Evolutionary conservation across 2,888 invertebrate species (phyloP), one percentile per base, ranked within the genome.

Genomic region (Drosophila neonasuta): DNA sequence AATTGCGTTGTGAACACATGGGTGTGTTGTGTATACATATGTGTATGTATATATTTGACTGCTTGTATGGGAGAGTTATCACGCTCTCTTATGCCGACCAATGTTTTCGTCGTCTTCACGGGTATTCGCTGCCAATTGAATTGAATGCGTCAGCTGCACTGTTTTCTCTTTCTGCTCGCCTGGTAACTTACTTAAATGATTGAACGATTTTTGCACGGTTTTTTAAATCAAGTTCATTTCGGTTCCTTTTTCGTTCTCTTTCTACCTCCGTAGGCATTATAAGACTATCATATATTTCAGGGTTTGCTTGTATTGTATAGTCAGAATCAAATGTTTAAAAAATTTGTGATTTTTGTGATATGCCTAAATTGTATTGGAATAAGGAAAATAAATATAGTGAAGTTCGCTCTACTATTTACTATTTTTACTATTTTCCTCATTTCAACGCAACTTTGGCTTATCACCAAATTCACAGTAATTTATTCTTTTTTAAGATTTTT

Each of bases 131-230:
- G 61, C 15, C 61, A 59, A 63, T 64, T 74, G 60, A 79, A 81
- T 80, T 81, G 80, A 78, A 79, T 73, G 69, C 68, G 72, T 72
- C 44, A 44, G 54, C 36, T 46, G 60, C 51, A 32, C 61, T 54
- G 59, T 11, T 58, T 73, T 50, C 2, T 5, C 2, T 5, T 58
- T 44, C 70, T 86, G 77, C 2, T 57, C 74, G 77, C 88, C 86
- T 84, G 88, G 62, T 61, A 58, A 41, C 74, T 81, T 72, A 81
- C 81, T 83, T 81, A 77, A 87, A 81, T 86, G 88, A 88, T 87
- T 87, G 86, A 87, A 87, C 86, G 88, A 88, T 86, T 84, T 87
- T 86, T 87, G 86, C 86, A 88, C 86, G 80, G 88, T 88, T 87
- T 83, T 66, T 71, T 62, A 73, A 72, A 78, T 70, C 68, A 86